Percentiles rank a stretch among this genome's conserved stretches.
phyloP scores from a whole-genome alignment of 2,888 invertebrate genomes.

The Andrena bucephala region DNA sequence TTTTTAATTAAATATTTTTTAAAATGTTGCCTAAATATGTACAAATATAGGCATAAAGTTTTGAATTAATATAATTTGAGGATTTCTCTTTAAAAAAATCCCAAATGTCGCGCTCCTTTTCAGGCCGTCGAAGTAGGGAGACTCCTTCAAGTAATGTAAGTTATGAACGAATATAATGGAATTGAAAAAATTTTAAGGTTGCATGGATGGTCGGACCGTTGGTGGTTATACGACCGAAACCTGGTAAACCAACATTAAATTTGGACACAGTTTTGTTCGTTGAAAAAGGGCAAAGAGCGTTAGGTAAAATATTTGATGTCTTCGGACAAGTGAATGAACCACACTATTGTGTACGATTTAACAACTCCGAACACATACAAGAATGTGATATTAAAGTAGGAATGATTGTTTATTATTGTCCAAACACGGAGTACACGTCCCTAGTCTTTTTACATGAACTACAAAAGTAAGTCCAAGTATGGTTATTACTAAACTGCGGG shows the following conservation, averaged over 20 bases:
- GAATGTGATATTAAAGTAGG: constrained; percentile 89
- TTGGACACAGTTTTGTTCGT: constrained; percentile 95
- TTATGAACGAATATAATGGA: constrained; percentile 21
- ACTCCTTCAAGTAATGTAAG: constrained; percentile 11
- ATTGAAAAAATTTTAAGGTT: constrained; percentile 80
- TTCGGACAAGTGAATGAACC: constrained; percentile 95
- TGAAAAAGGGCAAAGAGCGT: constrained; percentile 90
- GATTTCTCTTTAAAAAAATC: no score
- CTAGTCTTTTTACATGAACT: constrained; percentile 92
- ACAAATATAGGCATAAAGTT: no score
- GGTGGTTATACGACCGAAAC: constrained; percentile 91
- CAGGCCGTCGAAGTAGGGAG: background rate
- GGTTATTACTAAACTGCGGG: no score
- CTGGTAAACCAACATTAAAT: constrained; percentile 92
- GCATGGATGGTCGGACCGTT: constrained; percentile 82
- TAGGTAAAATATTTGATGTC: constrained; percentile 95
- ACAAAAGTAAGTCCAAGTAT: constrained; percentile 87
- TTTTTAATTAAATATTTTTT: no score
- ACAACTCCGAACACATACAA: constrained; percentile 91
- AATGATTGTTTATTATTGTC: constrained; percentile 93
- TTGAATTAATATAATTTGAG: no score
- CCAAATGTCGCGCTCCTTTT: no score
- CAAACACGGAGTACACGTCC: constrained; percentile 90
- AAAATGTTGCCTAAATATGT: no score
- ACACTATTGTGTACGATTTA: constrained; percentile 96